Evolutionary conservation across 1,140 invertebrate species (phyloP).

Genomic region (Monomorium pharaonis): DNA sequence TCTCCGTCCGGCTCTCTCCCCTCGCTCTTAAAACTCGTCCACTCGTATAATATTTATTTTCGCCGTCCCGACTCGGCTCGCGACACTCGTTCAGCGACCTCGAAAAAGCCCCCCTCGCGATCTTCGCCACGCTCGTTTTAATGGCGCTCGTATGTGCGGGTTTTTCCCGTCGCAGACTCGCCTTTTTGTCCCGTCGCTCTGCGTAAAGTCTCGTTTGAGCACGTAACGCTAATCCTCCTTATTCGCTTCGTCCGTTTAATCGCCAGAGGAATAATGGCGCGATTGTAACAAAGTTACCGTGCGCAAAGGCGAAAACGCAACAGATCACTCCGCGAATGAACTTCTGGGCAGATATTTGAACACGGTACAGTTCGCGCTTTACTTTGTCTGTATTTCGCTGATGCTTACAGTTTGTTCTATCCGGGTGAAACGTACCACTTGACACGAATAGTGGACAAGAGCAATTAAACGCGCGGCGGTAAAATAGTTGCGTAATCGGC

Average conservation of each 20-base stretch:
- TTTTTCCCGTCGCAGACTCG: background rate
- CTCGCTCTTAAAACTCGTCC: background rate
- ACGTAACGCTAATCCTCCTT: background rate
- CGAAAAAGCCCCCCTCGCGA: constrained; percentile 15
- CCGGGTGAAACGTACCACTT: constrained; percentile 10
- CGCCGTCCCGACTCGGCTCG: background rate
- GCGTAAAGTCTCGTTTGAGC: background rate
- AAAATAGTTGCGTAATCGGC: constrained; percentile 48
- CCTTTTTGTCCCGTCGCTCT: background rate
- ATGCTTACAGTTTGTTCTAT: background rate
- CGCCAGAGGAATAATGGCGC: background rate
- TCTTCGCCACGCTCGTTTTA: background rate
- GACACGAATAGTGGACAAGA: constrained; percentile 40
- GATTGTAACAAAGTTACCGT: background rate
- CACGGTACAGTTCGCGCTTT: constrained; percentile 5
- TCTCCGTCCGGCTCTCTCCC: background rate
- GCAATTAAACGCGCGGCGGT: constrained; percentile 23
- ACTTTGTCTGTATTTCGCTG: background rate
- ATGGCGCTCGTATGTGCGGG: background rate
- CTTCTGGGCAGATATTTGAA: constrained; percentile 17
- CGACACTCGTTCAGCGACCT: constrained; percentile 26
- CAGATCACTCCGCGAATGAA: constrained; percentile 18
- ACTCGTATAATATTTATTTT: constrained; percentile 45
- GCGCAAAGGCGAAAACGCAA: background rate
- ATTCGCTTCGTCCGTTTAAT: background rate